These are phyloP conservation scores for Drosophila albomicans DNA, from an alignment of 1,140 invertebrate genomes.

Conservation along the genomic window DNA sequence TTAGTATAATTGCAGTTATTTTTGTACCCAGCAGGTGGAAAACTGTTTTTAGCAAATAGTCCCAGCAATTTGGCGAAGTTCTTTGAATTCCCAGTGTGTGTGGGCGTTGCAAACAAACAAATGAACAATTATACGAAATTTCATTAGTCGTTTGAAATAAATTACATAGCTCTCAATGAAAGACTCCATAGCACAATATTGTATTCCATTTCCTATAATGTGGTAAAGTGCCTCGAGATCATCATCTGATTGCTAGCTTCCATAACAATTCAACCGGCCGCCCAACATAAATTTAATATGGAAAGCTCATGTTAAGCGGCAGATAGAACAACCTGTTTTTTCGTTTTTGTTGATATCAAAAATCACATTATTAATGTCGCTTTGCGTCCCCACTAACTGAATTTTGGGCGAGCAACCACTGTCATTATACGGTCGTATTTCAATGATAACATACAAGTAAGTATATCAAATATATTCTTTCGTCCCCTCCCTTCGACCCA, in stretches of 20 bases:
- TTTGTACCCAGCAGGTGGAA: constrained; percentile 60
- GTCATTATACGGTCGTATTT: constrained; percentile 63
- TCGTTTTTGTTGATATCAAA: constrained; percentile 48
- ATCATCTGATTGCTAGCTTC: constrained; percentile 27
- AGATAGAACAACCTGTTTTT: constrained; percentile 68
- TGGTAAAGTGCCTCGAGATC: neutral
- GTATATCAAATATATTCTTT: constrained; percentile 64
- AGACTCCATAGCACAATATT: neutral
- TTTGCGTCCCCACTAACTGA: constrained; percentile 49
- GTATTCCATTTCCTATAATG: neutral
- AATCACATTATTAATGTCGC: constrained; percentile 78
- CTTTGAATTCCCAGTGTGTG: neutral
- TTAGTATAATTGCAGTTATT: constrained; percentile 77
- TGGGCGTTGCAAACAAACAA: neutral
- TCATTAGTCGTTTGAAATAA: too few relatives aligned
- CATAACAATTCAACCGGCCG: constrained; percentile 21
- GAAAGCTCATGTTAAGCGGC: constrained; percentile 67
- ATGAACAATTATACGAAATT: neutral
- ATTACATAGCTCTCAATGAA: too few relatives aligned
- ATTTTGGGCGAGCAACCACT: constrained; percentile 35
- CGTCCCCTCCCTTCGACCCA: constrained; percentile 6
- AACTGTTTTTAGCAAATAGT: constrained; percentile 36
- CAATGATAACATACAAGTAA: constrained; percentile 62
- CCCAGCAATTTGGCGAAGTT: constrained; percentile 34
- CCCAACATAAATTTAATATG: constrained; percentile 58